Conservation (phyloP, 35 echinoderm and acorn worm genomes). For the Acanthaster planci region DNA sequence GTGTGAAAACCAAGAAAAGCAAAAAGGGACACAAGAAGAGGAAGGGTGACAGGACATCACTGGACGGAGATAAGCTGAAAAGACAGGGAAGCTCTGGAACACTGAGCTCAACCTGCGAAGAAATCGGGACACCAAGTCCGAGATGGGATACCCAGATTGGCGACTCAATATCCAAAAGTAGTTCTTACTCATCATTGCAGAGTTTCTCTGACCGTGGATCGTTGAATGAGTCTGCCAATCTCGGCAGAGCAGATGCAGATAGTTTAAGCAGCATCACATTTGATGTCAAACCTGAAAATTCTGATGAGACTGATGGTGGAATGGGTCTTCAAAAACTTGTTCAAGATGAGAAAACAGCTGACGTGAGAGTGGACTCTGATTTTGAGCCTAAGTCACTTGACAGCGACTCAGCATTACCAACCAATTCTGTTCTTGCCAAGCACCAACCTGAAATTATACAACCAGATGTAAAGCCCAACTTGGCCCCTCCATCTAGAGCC, state of each 20-base stretch:
- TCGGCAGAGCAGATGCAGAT: not conserved
- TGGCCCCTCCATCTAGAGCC: not conserved
- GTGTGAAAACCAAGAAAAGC: conserved; percentile 43
- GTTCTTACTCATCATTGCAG: conserved; percentile 28
- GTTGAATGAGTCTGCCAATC: not conserved
- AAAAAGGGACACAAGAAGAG: conserved; percentile 57
- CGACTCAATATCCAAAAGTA: not conserved
- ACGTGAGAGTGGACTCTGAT: not conserved
- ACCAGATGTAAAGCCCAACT: not conserved
- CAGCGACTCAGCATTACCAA: not conserved
- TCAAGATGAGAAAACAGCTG: not conserved
- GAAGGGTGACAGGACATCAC: conserved; percentile 14
- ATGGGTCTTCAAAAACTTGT: not conserved
- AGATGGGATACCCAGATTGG: not conserved
- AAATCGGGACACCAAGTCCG: conserved; percentile 23
- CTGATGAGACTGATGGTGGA: not conserved
- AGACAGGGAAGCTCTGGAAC: not conserved
- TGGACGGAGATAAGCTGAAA: conserved; percentile 1
- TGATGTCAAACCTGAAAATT: not conserved
- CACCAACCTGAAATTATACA: not conserved
- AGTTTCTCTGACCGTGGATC: conserved; percentile 16
- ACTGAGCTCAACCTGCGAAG: not conserved
- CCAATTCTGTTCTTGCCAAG: not conserved
- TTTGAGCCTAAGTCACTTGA: not conserved
- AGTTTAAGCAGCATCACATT: not conserved